Conservation (phyloP, 2,888 invertebrate species). For the Campoplex nolae region DNA sequence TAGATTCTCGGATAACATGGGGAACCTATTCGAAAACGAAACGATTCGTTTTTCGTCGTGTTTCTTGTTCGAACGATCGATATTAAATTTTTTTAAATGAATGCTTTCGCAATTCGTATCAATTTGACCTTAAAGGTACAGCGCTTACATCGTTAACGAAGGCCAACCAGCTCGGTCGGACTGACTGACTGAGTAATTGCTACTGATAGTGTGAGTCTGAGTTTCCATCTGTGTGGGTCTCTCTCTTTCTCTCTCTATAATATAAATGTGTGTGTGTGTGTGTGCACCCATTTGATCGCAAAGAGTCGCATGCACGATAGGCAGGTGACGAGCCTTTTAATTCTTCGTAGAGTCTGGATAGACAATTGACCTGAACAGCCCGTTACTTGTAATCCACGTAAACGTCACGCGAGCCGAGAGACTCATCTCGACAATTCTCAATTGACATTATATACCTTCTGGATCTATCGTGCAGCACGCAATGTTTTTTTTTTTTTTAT, state of each 20-base stretch:
- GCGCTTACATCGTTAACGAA: constrained; percentile 65
- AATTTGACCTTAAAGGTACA: constrained; percentile 78
- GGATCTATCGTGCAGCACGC: constrained; percentile 17
- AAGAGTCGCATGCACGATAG: constrained; percentile 38
- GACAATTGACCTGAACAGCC: constrained; percentile 65
- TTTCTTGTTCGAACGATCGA: neutral
- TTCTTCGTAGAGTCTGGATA: constrained; percentile 40
- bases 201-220: neutral
- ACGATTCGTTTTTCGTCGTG: neutral
- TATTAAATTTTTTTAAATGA: neutral
- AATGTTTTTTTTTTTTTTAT: neutral
- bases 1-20: no score
- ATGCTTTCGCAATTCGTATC: constrained; percentile 34
- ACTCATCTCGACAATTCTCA: constrained; percentile 50
- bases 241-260: no score
- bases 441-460: constrained; percentile 35
- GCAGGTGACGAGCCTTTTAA: constrained; percentile 61
- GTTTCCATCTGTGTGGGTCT: neutral
- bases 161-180: constrained; percentile 22
- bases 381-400: constrained; percentile 40
- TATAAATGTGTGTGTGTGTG: neutral
- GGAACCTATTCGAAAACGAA: neutral
- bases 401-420: constrained; percentile 56
- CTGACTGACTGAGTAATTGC: constrained; percentile 54
- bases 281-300: constrained; percentile 19